phyloP scores from a whole-genome alignment of 2,797 vertebrate genomes.

The Pseudopleuronectes americanus region DNA sequence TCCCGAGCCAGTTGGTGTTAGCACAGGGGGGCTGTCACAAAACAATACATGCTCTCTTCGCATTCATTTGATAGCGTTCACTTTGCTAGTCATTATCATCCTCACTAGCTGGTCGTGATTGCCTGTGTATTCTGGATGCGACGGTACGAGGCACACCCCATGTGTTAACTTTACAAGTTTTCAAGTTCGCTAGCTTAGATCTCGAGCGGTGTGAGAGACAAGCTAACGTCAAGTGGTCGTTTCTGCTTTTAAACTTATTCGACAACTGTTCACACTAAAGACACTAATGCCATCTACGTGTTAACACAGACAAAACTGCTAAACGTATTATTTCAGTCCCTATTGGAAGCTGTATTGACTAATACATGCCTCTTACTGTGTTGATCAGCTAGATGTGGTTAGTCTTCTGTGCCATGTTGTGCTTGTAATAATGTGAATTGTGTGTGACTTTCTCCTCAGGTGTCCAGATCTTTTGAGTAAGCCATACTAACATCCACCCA shows the following conservation, averaged over 20 bases:
- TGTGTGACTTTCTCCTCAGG: conserved; percentile 57
- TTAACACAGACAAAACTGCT: neutral
- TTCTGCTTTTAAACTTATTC: conserved; percentile 17
- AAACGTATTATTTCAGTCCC: neutral
- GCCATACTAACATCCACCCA: conserved; percentile 52
- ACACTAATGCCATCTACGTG: neutral
- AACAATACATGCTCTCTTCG: neutral
- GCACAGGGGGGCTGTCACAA: conserved; percentile 36
- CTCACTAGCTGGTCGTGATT: neutral
- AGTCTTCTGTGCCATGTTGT: conserved; percentile 11
- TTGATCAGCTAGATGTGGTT: neutral
- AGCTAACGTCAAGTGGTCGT: conserved; percentile 36
- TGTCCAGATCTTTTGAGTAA: conserved; percentile 50
- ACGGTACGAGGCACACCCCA: conserved; percentile 10
- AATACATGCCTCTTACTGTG: neutral
- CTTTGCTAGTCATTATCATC: neutral
- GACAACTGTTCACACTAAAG: conserved; percentile 2
- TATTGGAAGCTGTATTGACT: neutral
- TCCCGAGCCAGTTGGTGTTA: conserved; percentile 45
- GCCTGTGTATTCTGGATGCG: neutral
- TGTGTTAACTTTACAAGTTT: conserved; percentile 32
- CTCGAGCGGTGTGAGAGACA: conserved; percentile 29
- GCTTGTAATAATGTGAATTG: conserved; percentile 50
- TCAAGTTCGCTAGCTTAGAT: conserved; percentile 21
- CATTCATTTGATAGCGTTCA: neutral